Percentiles rank a stretch among this genome's conserved stretches.
These are phyloP conservation scores for Lateolabrax maculatus DNA, from an alignment of 2,797 vertebrate species.

Conservation along the genomic window DNA sequence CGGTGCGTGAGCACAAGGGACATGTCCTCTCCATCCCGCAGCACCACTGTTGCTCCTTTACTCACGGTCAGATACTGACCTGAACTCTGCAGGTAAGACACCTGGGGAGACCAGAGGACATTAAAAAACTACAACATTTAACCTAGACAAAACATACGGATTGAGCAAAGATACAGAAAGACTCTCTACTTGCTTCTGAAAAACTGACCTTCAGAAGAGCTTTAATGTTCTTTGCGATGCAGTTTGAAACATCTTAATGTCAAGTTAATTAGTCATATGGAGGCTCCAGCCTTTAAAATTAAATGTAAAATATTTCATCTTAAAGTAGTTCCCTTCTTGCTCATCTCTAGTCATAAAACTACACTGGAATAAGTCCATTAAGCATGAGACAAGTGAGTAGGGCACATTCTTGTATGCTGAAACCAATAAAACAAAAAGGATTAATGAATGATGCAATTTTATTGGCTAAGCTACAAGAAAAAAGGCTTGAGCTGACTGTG, in stretches of 20 bases:
- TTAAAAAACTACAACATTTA: conserved; percentile 19
- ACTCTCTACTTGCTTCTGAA: not conserved
- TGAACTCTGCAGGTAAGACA: conserved; percentile 85
- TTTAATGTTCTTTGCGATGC: conserved; percentile 8
- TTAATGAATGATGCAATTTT: conserved; percentile 60
- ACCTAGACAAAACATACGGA: conserved; percentile 5
- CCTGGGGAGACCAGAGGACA: conserved; percentile 53
- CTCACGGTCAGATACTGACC: conserved; percentile 88
- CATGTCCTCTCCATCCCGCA: conserved; percentile 85
- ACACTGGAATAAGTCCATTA: conserved; percentile 38
- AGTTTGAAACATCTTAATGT: conserved; percentile 12
- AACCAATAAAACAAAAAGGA: conserved; percentile 55
- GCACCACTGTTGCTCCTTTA: conserved; percentile 85
- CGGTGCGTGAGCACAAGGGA: conserved; percentile 82
- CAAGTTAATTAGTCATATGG: conserved; percentile 44
- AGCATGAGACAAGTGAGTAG: conserved; percentile 28
- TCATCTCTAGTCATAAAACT: conserved; percentile 38
- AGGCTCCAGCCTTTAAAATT: conserved; percentile 37
- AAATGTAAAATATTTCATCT: conserved; percentile 33
- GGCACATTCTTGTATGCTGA: conserved; percentile 15
- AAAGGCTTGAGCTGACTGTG: conserved; percentile 13
- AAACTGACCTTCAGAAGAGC: conserved; percentile 8
- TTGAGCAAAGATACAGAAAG: not conserved
- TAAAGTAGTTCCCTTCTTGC: conserved; percentile 23
- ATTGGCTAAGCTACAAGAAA: conserved; percentile 49